A percentile compares a stretch with the other conserved stretches of the same genome.
Evolutionary conservation across 2,113 vertebrate genomes (phyloP).

Genomic region (Circaetus gallicus): DNA sequence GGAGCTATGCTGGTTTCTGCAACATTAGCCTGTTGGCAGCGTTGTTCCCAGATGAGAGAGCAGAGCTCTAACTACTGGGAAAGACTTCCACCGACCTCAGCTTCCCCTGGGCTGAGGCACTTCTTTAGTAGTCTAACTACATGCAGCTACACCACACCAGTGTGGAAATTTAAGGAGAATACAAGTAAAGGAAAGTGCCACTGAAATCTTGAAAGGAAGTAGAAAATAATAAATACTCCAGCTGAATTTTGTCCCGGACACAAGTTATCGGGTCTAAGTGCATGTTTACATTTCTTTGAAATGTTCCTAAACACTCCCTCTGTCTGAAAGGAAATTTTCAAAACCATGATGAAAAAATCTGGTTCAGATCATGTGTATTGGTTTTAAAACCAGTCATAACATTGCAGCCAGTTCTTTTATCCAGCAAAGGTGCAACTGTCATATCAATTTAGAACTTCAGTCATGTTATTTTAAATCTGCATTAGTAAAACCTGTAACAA

Average conservation of each 20-base stretch:
- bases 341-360: slow-evolving; percentile 36
- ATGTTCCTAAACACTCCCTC: background rate
- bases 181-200: background rate
- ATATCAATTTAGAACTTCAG: slow-evolving; percentile 69
- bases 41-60: background rate
- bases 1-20: background rate
- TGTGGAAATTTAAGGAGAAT: background rate
- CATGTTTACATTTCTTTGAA: slow-evolving; percentile 31
- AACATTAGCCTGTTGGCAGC: background rate
- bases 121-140: background rate
- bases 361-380: slow-evolving; percentile 57
- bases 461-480: slow-evolving; percentile 60
- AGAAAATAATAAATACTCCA: background rate
- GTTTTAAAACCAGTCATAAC: slow-evolving; percentile 64
- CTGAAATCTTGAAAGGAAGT: background rate
- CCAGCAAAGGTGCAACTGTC: slow-evolving; percentile 64
- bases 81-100: background rate
- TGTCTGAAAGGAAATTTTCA: slow-evolving; percentile 12
- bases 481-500: slow-evolving; percentile 51
- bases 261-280: background rate
- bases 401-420: slow-evolving; percentile 45
- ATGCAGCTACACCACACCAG: background rate
- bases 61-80: background rate
- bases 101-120: background rate
- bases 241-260: background rate